Percentiles rank a stretch among this genome's conserved stretches.
These are phyloP conservation scores for Spatulosminthurus flaviceps DNA, from an alignment of 2,888 invertebrate species.

Conservation along the genomic window DNA sequence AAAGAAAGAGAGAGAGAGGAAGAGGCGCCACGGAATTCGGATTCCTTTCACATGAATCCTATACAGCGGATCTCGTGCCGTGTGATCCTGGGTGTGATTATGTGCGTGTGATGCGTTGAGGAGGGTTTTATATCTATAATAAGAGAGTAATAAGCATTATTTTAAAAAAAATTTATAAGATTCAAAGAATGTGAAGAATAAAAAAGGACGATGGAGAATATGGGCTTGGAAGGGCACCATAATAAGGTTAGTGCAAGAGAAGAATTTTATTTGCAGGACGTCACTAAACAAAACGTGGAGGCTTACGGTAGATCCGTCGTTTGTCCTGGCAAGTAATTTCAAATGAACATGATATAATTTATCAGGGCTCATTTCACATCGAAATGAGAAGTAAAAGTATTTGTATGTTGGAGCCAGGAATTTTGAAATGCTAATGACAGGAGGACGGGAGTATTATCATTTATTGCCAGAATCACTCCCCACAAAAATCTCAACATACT, in stretches of 20 bases:
- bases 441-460: conserved; percentile 18
- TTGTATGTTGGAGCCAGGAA: conserved; percentile 29
- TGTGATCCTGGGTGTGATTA: background rate
- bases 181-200: background rate
- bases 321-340: background rate
- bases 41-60: background rate
- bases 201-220: background rate
- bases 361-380: conserved; percentile 41
- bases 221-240: background rate
- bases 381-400: conserved; percentile 44
- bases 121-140: too few relatives aligned
- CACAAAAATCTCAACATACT: background rate
- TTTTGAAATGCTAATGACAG: conserved; percentile 30
- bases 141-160: too few relatives aligned
- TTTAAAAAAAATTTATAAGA: too few relatives aligned
- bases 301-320: too few relatives aligned
- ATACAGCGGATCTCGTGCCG: background rate
- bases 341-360: conserved; percentile 30
- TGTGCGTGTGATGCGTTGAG: too few relatives aligned
- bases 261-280: background rate
- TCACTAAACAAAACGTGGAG: background rate
- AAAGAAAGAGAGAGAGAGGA: too few relatives aligned
- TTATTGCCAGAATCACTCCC: conserved; percentile 6
- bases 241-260: background rate
- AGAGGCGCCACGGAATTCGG: conserved; percentile 14